phyloP scores from a whole-genome alignment of 2,888 invertebrate species.

The Ceriagrion tenellum region DNA sequence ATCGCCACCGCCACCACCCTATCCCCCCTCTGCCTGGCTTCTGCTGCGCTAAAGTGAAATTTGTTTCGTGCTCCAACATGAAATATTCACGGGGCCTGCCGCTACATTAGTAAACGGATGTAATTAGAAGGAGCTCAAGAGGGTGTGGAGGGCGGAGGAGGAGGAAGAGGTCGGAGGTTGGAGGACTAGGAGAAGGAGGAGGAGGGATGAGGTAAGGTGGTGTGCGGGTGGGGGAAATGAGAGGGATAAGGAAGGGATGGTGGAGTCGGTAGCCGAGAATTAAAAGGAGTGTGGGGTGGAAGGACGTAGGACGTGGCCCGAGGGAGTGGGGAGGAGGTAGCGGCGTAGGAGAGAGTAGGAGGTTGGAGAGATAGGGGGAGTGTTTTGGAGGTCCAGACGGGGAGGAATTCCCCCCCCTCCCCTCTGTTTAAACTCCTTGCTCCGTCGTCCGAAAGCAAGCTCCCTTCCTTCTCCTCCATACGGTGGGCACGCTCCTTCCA shows the following conservation, averaged over 20 bases:
- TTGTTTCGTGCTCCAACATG: slow-evolving; percentile 62
- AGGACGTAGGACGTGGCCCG: no score
- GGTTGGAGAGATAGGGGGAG: not conserved
- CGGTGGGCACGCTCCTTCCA: not conserved
- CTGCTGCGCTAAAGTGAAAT: slow-evolving; percentile 54
- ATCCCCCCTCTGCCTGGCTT: not conserved
- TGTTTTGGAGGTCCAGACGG: not conserved
- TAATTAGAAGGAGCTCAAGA: slow-evolving; percentile 62
- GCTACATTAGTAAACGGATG: slow-evolving; percentile 68
- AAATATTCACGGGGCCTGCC: slow-evolving; percentile 67
- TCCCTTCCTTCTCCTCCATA: slow-evolving; percentile 10
- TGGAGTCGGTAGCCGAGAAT: not conserved
- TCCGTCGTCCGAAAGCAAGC: not conserved
- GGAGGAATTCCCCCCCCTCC: not conserved
- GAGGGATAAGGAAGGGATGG: not conserved
- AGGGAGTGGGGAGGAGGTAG: not conserved
- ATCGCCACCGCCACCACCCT: not conserved
- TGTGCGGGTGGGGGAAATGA: not conserved
- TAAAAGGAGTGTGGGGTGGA: not conserved
- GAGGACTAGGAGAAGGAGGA: no score
- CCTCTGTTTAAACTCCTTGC: slow-evolving; percentile 46
- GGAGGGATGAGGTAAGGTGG: not conserved
- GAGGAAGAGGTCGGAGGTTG: not conserved
- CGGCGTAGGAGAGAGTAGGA: not conserved
- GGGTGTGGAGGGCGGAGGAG: not conserved